Percentiles rank a stretch among this genome's conserved stretches.
phyloP scores from a whole-genome alignment of 2,797 vertebrate genomes.

The Smutsia temminckii region DNA sequence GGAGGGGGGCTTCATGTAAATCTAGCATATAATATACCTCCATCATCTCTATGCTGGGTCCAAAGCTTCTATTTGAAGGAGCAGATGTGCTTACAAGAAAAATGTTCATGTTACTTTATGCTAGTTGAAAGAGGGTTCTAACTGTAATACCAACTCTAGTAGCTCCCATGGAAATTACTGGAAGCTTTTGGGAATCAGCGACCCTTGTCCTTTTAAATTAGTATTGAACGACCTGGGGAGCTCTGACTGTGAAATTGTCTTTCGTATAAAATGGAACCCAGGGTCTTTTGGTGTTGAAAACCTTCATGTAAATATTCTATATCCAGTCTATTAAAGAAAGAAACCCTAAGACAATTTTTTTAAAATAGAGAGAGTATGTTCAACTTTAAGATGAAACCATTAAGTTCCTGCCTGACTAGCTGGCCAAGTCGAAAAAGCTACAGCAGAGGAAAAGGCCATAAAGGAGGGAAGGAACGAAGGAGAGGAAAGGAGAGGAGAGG shows the following conservation, averaged over 20 bases:
- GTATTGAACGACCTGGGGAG: background rate
- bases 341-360: slow-evolving; percentile 3
- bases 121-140: background rate
- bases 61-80: slow-evolving; percentile 30
- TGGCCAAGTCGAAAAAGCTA: slow-evolving; percentile 15
- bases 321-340: slow-evolving; percentile 20
- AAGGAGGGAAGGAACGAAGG: background rate
- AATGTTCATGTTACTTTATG: background rate
- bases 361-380: background rate
- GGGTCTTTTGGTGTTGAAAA: slow-evolving; percentile 39
- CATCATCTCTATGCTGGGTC: background rate
- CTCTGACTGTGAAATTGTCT: slow-evolving; percentile 31
- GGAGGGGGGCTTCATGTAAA: background rate
- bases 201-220: slow-evolving; percentile 36
- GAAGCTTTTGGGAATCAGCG: slow-evolving; percentile 25
- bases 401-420: background rate
- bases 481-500: background rate
- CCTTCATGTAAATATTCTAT: slow-evolving; percentile 10
- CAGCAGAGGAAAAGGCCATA: background rate
- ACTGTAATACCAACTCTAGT: background rate
- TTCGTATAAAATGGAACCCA: slow-evolving; percentile 40
- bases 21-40: background rate
- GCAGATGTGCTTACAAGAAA: background rate
- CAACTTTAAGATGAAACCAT: slow-evolving; percentile 48
- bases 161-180: background rate